Percentiles rank a stretch among this genome's conserved stretches.
These are phyloP conservation scores for Drosophila mayaguana DNA, from an alignment of 2,888 invertebrate genomes.

Conservation along the genomic window DNA sequence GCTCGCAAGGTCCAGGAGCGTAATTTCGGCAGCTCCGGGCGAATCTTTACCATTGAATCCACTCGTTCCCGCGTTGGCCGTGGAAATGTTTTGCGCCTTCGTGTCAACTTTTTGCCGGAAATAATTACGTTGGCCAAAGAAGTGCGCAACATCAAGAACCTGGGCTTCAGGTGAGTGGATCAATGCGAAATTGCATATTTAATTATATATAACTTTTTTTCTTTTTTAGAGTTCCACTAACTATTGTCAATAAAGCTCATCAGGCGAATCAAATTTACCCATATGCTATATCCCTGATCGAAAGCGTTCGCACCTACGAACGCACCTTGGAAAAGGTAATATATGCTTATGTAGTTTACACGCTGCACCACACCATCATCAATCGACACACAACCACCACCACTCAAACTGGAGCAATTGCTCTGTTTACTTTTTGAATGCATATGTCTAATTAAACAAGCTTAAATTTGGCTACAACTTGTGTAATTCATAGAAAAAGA, in stretches of 20 bases:
- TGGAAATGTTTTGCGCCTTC: slow-evolving; percentile 93
- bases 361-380: slow-evolving; percentile 21
- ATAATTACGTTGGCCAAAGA: slow-evolving; percentile 99
- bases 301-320: slow-evolving; percentile 98
- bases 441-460: slow-evolving; percentile 21
- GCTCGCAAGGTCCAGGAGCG: slow-evolving; percentile 96
- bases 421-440: slow-evolving; percentile 33
- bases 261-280: slow-evolving; percentile 99
- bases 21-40: slow-evolving; percentile 96
- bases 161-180: slow-evolving; percentile 91
- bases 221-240: slow-evolving; percentile 93
- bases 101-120: slow-evolving; percentile 98
- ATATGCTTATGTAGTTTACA: background rate
- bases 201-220: background rate
- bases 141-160: slow-evolving; percentile 97
- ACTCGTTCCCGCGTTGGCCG: slow-evolving; percentile 91
- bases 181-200: background rate
- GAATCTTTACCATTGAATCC: slow-evolving; percentile 97
- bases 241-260: slow-evolving; percentile 99
- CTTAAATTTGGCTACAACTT: background rate
- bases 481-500: background rate
- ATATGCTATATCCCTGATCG: slow-evolving; percentile 98
- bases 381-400: slow-evolving; percentile 31
- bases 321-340: slow-evolving; percentile 97
- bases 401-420: slow-evolving; percentile 38